Evolutionary conservation across 2,113 vertebrate species (phyloP).

Genomic region (Carollia perspicillata): DNA sequence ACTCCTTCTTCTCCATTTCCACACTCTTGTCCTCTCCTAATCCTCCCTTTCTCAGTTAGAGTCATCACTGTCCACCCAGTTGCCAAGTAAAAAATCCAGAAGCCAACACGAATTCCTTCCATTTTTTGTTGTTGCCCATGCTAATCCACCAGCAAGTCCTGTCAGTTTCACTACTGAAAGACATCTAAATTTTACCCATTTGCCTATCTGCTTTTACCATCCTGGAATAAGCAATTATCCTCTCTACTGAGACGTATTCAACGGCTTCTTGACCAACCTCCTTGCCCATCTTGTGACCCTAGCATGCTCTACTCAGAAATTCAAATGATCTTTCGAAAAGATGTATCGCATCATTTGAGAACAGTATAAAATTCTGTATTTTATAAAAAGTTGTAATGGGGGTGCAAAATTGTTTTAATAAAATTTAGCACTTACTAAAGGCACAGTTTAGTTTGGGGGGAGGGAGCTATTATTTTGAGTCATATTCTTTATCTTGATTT

Average conservation of each 20-base stretch:
- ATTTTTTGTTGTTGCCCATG: not conserved
- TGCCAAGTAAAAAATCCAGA: not conserved
- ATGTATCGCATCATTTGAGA: not conserved
- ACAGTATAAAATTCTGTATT: not conserved
- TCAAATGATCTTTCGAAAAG: not conserved
- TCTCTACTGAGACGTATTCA: not conserved
- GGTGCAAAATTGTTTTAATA: not conserved
- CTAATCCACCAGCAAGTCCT: not conserved
- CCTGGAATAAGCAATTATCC: not conserved
- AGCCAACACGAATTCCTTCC: not conserved
- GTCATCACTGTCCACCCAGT: not conserved
- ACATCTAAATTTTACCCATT: not conserved
- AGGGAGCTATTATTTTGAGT: not conserved
- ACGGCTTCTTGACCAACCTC: not conserved
- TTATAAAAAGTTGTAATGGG: not conserved
- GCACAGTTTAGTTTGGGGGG: not conserved
- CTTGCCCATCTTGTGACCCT: not conserved
- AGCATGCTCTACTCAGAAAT: not conserved
- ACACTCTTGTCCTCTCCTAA: not conserved
- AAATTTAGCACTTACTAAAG: not conserved
- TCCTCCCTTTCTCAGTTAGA: not conserved
- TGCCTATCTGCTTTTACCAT: not conserved
- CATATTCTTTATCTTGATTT: not conserved
- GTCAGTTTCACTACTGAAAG: not conserved
- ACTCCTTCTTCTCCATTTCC: not conserved